phyloP scores from a whole-genome alignment of 2,797 vertebrate species.

The Tenualosa ilisha region DNA sequence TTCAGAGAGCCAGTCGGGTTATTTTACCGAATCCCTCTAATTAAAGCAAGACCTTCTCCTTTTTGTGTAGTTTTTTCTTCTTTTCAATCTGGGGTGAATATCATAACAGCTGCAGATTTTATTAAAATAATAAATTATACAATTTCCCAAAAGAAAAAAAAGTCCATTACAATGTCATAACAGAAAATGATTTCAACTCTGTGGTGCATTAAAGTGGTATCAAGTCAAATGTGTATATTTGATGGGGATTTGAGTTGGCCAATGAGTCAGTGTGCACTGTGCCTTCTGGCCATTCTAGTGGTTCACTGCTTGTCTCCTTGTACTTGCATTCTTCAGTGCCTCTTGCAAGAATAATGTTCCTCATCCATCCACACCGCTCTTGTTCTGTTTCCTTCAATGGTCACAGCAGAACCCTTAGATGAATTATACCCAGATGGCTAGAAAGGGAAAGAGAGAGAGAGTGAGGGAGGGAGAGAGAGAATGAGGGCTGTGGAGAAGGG shows the following conservation, averaged over 20 bases:
- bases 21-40: neutral
- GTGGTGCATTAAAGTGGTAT: neutral
- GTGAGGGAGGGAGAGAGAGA: neutral
- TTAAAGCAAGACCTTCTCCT: neutral
- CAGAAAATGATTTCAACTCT: neutral
- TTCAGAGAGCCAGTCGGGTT: neutral
- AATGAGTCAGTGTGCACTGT: neutral
- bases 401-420: neutral
- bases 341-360: neutral
- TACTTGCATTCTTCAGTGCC: neutral
- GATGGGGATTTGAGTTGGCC: neutral
- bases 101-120: conserved; percentile 3
- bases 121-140: neutral
- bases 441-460: neutral
- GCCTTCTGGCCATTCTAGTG: neutral
- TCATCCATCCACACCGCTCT: neutral
- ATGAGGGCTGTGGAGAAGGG: neutral
- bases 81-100: neutral
- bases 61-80: neutral
- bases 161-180: neutral
- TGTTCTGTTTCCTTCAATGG: neutral
- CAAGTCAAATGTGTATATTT: neutral
- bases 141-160: neutral
- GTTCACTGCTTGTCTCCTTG: neutral
- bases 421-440: conserved; percentile 36